Evolutionary conservation across 2,113 vertebrate species (phyloP).

Genomic region (Cyprinodon tularosa): DNA sequence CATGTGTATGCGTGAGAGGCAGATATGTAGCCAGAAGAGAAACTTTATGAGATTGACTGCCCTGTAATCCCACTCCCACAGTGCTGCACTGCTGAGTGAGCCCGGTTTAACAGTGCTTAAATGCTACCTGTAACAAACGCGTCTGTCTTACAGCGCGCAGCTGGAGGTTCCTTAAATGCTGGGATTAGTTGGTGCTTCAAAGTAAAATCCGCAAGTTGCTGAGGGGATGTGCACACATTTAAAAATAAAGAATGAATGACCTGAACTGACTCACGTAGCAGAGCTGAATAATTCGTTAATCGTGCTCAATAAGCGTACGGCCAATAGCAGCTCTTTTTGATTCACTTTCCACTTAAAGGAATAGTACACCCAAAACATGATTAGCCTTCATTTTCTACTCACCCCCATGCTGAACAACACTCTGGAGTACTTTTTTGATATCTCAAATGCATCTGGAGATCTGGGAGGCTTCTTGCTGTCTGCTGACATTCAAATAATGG

Average conservation of each 20-base stretch:
- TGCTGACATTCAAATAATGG: no score
- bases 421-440: no score
- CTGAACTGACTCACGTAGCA: constrained; percentile 3
- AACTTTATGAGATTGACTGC: constrained; percentile 75
- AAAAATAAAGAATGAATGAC: constrained; percentile 14
- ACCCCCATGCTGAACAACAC: no score
- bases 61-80: constrained; percentile 78
- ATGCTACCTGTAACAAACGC: constrained; percentile 76
- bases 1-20: constrained; percentile 43
- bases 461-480: no score
- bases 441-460: no score
- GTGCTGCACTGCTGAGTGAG: constrained; percentile 66
- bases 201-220: constrained; percentile 51
- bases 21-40: constrained; percentile 67
- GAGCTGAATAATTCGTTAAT: background rate
- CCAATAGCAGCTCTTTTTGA: constrained; percentile 27
- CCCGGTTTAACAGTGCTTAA: constrained; percentile 72
- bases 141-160: constrained; percentile 61
- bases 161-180: constrained; percentile 57
- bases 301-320: background rate
- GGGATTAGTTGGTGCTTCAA: constrained; percentile 45
- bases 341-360: background rate
- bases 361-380: no score
- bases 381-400: no score
- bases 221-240: constrained; percentile 9